phyloP scores from a whole-genome alignment of 2,888 invertebrate species.

The Melitaea athalia region DNA sequence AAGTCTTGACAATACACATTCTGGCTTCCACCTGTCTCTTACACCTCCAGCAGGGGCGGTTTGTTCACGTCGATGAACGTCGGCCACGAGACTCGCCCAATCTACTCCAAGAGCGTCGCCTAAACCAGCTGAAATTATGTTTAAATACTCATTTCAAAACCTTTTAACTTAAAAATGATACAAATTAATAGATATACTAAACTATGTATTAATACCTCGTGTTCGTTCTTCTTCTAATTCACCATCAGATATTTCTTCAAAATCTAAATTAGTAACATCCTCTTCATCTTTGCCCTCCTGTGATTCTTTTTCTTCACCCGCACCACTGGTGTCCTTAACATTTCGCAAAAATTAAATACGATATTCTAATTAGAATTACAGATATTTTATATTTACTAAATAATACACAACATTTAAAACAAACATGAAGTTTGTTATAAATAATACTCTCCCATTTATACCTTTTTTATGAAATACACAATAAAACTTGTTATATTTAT shows the following conservation, averaged over 20 bases:
- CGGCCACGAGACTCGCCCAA: slow-evolving; percentile 94
- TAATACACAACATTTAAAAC: no score
- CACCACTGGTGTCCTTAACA: slow-evolving; percentile 68
- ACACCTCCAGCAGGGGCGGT: slow-evolving; percentile 81
- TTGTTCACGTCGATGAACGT: slow-evolving; percentile 84
- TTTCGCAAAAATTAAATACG: neutral
- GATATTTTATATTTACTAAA: neutral
- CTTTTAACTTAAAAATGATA: neutral
- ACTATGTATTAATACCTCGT: slow-evolving; percentile 55
- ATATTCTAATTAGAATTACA: neutral
- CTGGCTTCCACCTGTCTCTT: slow-evolving; percentile 90
- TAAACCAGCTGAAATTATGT: slow-evolving; percentile 79
- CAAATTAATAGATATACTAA: neutral
- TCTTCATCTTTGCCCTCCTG: slow-evolving; percentile 86
- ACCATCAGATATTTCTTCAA: slow-evolving; percentile 95
- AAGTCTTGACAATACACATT: slow-evolving; percentile 89
- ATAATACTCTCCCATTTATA: no score
- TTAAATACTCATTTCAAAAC: neutral
- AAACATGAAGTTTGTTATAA: no score
- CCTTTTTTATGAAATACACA: no score
- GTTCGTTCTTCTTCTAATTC: slow-evolving; percentile 92
- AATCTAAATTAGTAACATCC: slow-evolving; percentile 88
- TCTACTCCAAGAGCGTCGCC: slow-evolving; percentile 98
- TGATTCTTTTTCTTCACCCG: slow-evolving; percentile 69
- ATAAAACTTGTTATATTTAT: neutral